Percentiles rank a stretch among this genome's conserved stretches.
Conservation (phyloP, 2,113 vertebrate genomes). For the Stigmatopora nigra region DNA sequence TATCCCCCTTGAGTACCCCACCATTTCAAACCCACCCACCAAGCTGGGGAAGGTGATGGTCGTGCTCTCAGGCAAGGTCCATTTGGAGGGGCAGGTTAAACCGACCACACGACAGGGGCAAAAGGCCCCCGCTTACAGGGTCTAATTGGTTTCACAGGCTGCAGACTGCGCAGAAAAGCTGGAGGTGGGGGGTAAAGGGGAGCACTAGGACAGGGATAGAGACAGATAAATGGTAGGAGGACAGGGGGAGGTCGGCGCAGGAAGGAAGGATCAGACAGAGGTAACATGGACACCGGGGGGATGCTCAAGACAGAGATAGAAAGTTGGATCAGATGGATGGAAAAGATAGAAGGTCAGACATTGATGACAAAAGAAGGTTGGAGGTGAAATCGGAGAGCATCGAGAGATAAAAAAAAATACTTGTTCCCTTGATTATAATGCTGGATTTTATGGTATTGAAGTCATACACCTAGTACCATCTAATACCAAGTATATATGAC, state of each 20-base stretch:
- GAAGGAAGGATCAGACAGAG: slow-evolving; percentile 14
- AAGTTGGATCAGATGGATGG: slow-evolving; percentile 22
- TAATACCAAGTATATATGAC: slow-evolving; percentile 27
- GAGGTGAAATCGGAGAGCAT: slow-evolving; percentile 20
- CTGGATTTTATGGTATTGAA: slow-evolving; percentile 40
- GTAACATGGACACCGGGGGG: slow-evolving; percentile 2
- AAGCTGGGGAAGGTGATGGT: slow-evolving; percentile 46
- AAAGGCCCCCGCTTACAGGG: slow-evolving; percentile 48
- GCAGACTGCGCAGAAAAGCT: slow-evolving; percentile 43
- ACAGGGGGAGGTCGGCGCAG: slow-evolving; percentile 15
- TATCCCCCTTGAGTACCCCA: slow-evolving; percentile 9
- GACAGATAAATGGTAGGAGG: slow-evolving; percentile 34
- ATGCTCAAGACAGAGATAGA: slow-evolving; percentile 20
- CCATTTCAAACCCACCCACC: slow-evolving; percentile 56
- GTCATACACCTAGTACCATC: slow-evolving; percentile 1
- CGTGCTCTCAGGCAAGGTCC: slow-evolving; percentile 43
- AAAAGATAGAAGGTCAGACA: slow-evolving; percentile 23
- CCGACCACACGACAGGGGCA: slow-evolving; percentile 58
- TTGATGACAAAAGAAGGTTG: slow-evolving; percentile 13
- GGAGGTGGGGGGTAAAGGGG: slow-evolving; percentile 11
- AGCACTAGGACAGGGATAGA: slow-evolving; percentile 27
- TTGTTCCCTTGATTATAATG: slow-evolving; percentile 51
- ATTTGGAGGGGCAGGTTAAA: slow-evolving; percentile 57
- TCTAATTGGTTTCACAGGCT: slow-evolving; percentile 73
- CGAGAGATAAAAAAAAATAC: slow-evolving; percentile 13